A percentile compares a stretch with the other conserved stretches of the same genome.
Conservation (phyloP, 2,113 vertebrate species). For the Mugil cephalus region DNA sequence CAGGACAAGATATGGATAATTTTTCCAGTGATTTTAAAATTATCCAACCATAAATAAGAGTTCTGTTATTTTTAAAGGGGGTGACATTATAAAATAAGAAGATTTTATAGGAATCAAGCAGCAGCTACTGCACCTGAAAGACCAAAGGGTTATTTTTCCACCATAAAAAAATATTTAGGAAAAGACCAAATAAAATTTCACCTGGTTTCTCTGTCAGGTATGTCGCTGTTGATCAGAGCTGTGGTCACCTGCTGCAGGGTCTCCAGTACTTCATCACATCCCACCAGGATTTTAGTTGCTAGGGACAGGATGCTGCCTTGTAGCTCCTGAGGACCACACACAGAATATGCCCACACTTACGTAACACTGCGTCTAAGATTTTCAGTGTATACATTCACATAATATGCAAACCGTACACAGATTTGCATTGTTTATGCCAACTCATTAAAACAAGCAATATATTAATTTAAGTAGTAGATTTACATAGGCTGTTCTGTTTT, state of each 20-base stretch:
- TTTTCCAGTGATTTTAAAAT: background rate
- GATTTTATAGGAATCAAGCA: conserved; percentile 10
- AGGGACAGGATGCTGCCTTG: conserved; percentile 95
- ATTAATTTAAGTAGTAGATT: background rate
- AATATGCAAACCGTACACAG: background rate
- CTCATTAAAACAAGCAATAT: background rate
- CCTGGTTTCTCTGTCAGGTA: conserved; percentile 93
- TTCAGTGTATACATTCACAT: background rate
- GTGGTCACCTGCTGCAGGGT: conserved; percentile 97
- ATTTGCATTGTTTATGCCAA: background rate
- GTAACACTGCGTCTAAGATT: conserved; percentile 71
- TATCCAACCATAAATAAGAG: conserved; percentile 7
- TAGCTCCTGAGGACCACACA: conserved; percentile 87
- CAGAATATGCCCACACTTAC: conserved; percentile 72
- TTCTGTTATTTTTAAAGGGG: too few relatives aligned
- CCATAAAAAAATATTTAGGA: background rate
- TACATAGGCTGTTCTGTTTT: background rate
- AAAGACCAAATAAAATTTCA: conserved; percentile 57
- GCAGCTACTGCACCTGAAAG: background rate
- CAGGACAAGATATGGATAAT: background rate
- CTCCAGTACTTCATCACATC: conserved; percentile 98
- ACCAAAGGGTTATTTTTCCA: background rate
- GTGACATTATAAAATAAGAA: conserved; percentile 1
- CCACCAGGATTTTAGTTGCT: conserved; percentile 94
- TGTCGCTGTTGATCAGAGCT: conserved; percentile 94